Evolutionary conservation across 1,140 invertebrate genomes (phyloP).

Genomic region (Tetraneura akinire): DNA sequence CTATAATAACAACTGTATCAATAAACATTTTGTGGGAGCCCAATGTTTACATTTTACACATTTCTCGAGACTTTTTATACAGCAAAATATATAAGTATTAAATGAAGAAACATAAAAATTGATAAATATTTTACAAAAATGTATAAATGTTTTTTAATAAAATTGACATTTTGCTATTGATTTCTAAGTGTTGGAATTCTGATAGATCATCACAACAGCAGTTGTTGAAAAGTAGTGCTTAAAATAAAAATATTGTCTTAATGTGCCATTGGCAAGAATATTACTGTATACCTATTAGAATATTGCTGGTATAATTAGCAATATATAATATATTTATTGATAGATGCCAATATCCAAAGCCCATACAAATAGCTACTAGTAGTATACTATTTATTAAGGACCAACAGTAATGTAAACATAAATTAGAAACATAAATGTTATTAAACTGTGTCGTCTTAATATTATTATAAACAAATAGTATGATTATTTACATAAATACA

Average conservation of each 20-base stretch:
- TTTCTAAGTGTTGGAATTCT: neutral
- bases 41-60: slow-evolving; percentile 21
- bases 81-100: neutral
- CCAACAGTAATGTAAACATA: neutral
- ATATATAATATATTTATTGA: slow-evolving; percentile 23
- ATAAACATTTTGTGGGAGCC: slow-evolving; percentile 19
- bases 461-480: neutral
- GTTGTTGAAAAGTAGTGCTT: slow-evolving; percentile 22
- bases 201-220: neutral
- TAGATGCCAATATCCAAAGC: slow-evolving; percentile 10
- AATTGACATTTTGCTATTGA: slow-evolving; percentile 3
- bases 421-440: neutral
- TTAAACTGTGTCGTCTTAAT: too few relatives aligned
- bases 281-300: slow-evolving; percentile 17
- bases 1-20: slow-evolving; percentile 32
- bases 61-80: slow-evolving; percentile 26
- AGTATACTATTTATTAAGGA: neutral
- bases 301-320: slow-evolving; percentile 41
- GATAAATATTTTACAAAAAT: neutral
- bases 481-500: neutral
- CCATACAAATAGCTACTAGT: neutral
- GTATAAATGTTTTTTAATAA: neutral
- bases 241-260: slow-evolving; percentile 31
- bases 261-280: slow-evolving; percentile 37
- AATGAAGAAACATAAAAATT: neutral